Evolutionary conservation across 2,888 invertebrate species (phyloP).

Genomic region (Phlogophora meticulosa): DNA sequence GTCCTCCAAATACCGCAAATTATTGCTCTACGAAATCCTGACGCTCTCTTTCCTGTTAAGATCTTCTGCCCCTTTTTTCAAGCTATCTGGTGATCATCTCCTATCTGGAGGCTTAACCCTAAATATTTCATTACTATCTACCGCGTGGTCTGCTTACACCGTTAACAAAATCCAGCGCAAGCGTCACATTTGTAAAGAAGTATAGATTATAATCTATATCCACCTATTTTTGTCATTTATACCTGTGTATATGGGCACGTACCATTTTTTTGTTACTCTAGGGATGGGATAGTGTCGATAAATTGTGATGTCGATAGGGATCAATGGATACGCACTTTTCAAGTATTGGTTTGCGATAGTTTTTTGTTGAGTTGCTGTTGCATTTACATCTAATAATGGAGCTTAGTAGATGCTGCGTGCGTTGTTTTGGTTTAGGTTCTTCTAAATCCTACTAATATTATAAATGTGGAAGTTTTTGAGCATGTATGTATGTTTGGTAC

Average conservation of each 20-base stretch:
- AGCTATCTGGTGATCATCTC: too few relatives aligned
- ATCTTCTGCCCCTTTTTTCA: too few relatives aligned
- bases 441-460: neutral
- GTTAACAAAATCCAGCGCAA: constrained; percentile 24
- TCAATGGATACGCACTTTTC: too few relatives aligned
- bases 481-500: too few relatives aligned
- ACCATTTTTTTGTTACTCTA: constrained; percentile 72
- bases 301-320: constrained; percentile 31
- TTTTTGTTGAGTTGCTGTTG: neutral
- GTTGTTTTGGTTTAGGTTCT: neutral
- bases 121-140: neutral
- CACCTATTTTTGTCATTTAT: constrained; percentile 74
- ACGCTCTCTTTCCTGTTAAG: too few relatives aligned
- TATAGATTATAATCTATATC: constrained; percentile 61
- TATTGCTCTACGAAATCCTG: too few relatives aligned
- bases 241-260: constrained; percentile 78
- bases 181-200: constrained; percentile 49
- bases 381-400: neutral
- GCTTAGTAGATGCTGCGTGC: neutral
- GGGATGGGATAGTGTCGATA: constrained; percentile 68
- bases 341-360: neutral
- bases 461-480: too few relatives aligned
- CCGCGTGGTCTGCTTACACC: constrained; percentile 23
- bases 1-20: too few relatives aligned
- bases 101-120: too few relatives aligned